phyloP scores from a whole-genome alignment of 2,113 vertebrate genomes.

The Blennius ocellaris region DNA sequence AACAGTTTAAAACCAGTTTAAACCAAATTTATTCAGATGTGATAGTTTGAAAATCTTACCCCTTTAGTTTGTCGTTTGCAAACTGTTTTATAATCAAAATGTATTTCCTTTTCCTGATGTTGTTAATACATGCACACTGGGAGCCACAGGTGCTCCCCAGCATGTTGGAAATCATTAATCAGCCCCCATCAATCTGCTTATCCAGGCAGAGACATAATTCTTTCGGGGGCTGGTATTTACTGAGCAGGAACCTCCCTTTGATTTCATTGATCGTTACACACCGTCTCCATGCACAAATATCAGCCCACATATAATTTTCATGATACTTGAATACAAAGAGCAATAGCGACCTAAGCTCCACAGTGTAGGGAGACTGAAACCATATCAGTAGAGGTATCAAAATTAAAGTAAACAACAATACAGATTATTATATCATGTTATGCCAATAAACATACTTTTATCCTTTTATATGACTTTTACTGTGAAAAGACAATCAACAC shows the following conservation, averaged over 20 bases:
- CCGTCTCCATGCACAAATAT: slow-evolving; percentile 19
- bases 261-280: slow-evolving; percentile 48
- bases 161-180: slow-evolving; percentile 48
- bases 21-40: no score
- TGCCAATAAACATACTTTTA: no score
- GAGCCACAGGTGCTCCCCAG: slow-evolving; percentile 65
- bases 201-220: slow-evolving; percentile 37
- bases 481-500: no score
- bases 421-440: no score
- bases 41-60: no score
- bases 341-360: neutral
- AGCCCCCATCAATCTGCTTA: slow-evolving; percentile 56
- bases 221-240: slow-evolving; percentile 49
- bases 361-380: neutral
- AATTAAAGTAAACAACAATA: neutral
- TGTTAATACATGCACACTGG: slow-evolving; percentile 1
- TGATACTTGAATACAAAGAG: neutral
- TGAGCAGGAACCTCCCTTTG: slow-evolving; percentile 27
- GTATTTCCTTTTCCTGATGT: no score
- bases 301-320: slow-evolving; percentile 8
- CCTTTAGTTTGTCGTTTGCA: no score
- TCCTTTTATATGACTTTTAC: no score
- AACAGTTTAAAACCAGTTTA: no score
- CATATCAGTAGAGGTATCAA: neutral
- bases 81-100: no score